phyloP scores from a whole-genome alignment of 2,797 vertebrate genomes.

The Clangula hyemalis region DNA sequence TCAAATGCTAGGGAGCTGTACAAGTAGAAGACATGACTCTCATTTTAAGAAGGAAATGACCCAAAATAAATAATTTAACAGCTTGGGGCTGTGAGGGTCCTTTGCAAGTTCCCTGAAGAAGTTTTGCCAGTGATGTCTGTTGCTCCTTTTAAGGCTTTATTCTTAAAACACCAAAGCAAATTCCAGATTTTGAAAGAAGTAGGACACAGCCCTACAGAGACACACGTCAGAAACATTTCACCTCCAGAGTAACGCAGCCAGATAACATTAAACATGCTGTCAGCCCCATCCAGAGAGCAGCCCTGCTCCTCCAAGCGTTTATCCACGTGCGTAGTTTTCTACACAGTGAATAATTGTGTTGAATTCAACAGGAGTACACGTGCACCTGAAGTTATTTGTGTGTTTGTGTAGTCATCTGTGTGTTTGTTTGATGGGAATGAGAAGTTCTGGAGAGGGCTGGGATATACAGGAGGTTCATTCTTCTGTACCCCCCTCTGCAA shows the following conservation, averaged over 20 bases:
- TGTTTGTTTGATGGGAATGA: conserved; percentile 15
- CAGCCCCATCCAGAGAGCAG: background rate
- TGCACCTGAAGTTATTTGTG: background rate
- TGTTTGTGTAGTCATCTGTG: background rate
- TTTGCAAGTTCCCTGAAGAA: background rate
- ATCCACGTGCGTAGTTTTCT: background rate
- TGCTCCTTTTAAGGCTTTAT: background rate
- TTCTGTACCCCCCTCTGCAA: background rate
- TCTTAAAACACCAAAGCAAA: conserved; percentile 10
- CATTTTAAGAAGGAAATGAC: background rate
- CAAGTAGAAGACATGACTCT: background rate
- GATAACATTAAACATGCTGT: background rate
- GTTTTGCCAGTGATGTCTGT: background rate
- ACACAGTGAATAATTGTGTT: background rate
- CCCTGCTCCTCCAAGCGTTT: background rate
- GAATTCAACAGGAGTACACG: background rate
- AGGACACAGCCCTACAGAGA: background rate
- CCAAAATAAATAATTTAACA: background rate
- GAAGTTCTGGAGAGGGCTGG: background rate
- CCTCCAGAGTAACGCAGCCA: background rate
- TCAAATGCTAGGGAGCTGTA: background rate
- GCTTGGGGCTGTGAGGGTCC: background rate
- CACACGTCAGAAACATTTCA: background rate
- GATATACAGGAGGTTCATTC: conserved; percentile 27
- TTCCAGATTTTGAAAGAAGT: conserved; percentile 4